Evolutionary conservation across 1,140 invertebrate genomes (phyloP), one percentile per base, ranked within the genome.

Genomic region (Cherax destructor): DNA sequence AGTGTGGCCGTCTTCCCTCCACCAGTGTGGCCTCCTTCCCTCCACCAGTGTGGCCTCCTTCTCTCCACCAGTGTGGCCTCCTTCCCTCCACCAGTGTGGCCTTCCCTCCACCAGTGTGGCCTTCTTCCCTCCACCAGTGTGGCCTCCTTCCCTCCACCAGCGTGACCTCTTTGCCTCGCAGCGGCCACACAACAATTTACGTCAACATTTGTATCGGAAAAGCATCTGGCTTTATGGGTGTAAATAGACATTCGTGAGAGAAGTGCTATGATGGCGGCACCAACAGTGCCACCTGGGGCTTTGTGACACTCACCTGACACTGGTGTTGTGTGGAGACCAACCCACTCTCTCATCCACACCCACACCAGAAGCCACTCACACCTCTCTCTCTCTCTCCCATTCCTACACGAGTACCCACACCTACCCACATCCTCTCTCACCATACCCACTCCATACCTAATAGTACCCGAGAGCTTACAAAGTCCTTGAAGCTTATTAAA

Each of bases 161-260:
- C 30, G 30, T 41, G 30, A 41, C 30, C 30, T 41, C 30, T 41
- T 41, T 41, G 30, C 30, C 30, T 41, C 30, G 30, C 30, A 41
- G 30, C 16, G 5, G n/a, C 61, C 6, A 6, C 69, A 2, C 69
- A 24, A 74, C 69, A 74, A 74, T 74, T 21, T 21, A 30, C 13
- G 69, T 30, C 18, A n/a, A 13, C 21, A 74, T 74, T 74, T 74
- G 69, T 74, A 74, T 74, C n/a, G 69, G 69, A 74, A 74, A 74
- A 74, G 69, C 69, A 30, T 24, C 69, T n/a, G n/a, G 24, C 69
- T 74, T 74, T 30, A 24, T 5, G 69, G n/a, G 69, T 30, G 5
- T 74, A 74, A 74, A 30, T 6, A 30, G n/a, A 6, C 21, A 5
- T 74, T 30, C 21, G 11, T 0, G 18, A 30, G 69, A 74, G 69